Percentiles rank a stretch among this genome's conserved stretches.
These are phyloP conservation scores for Monomorium pharaonis DNA, from an alignment of 1,140 invertebrate genomes.

Conservation along the genomic window DNA sequence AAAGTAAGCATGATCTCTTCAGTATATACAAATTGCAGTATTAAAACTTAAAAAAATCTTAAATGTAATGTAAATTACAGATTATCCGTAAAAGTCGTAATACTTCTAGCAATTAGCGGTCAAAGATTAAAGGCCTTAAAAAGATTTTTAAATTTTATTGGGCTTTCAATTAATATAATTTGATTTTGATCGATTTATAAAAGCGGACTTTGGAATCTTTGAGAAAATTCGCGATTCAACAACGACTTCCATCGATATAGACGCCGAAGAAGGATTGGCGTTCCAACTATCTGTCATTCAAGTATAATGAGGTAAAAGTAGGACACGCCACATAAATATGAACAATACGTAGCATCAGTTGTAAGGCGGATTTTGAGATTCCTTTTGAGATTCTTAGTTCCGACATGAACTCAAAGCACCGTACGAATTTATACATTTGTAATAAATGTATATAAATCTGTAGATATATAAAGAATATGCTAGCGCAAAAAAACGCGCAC, in stretches of 20 bases:
- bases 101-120: background rate
- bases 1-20: too few relatives aligned
- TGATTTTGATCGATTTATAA: background rate
- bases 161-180: background rate
- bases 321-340: constrained; percentile 31
- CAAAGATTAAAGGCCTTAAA: too few relatives aligned
- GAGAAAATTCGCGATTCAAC: background rate
- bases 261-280: background rate
- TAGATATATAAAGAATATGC: too few relatives aligned
- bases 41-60: too few relatives aligned
- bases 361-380: constrained; percentile 8
- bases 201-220: background rate
- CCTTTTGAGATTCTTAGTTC: background rate
- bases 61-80: too few relatives aligned
- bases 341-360: constrained; percentile 31
- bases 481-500: too few relatives aligned
- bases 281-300: constrained; percentile 21
- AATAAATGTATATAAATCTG: too few relatives aligned
- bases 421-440: background rate
- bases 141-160: background rate
- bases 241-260: background rate
- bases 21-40: too few relatives aligned
- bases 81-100: too few relatives aligned
- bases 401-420: background rate
- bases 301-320: constrained; percentile 47